phyloP scores from a whole-genome alignment of 2,888 invertebrate species.

The Hemaris fuciformis region DNA sequence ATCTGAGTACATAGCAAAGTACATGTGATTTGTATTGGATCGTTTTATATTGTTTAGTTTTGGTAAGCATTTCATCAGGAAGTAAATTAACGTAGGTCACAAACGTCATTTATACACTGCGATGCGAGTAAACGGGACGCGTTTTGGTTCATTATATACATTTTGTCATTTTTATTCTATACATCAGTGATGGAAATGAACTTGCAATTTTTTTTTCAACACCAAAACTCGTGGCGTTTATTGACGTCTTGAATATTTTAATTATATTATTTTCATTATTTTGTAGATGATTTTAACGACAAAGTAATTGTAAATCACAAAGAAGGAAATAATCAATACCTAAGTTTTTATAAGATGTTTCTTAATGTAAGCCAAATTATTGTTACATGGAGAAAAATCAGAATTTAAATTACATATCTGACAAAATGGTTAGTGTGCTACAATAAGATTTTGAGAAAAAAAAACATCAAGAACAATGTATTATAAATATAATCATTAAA shows the following conservation, averaged over 20 bases:
- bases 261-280: constrained; percentile 44
- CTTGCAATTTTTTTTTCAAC: constrained; percentile 37
- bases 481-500: constrained; percentile 78
- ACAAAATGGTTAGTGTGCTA: constrained; percentile 82
- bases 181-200: neutral
- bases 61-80: constrained; percentile 26
- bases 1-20: constrained; percentile 77
- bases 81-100: constrained; percentile 20
- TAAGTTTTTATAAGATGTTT: constrained; percentile 59
- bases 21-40: constrained; percentile 74
- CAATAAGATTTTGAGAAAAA: constrained; percentile 72
- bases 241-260: constrained; percentile 30
- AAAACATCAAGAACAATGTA: constrained; percentile 78
- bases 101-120: constrained; percentile 20
- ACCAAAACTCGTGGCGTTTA: constrained; percentile 36
- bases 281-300: constrained; percentile 55
- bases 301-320: constrained; percentile 49
- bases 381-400: constrained; percentile 78
- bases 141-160: constrained; percentile 30
- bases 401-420: constrained; percentile 82
- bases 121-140: constrained; percentile 43
- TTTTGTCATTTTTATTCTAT: constrained; percentile 16
- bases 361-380: constrained; percentile 74
- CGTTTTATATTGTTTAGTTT: constrained; percentile 61
- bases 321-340: constrained; percentile 47